A percentile compares a stretch with the other conserved stretches of the same genome.
Evolutionary conservation across 1,140 invertebrate genomes (phyloP).

Genomic region (Penaeus chinensis): DNA sequence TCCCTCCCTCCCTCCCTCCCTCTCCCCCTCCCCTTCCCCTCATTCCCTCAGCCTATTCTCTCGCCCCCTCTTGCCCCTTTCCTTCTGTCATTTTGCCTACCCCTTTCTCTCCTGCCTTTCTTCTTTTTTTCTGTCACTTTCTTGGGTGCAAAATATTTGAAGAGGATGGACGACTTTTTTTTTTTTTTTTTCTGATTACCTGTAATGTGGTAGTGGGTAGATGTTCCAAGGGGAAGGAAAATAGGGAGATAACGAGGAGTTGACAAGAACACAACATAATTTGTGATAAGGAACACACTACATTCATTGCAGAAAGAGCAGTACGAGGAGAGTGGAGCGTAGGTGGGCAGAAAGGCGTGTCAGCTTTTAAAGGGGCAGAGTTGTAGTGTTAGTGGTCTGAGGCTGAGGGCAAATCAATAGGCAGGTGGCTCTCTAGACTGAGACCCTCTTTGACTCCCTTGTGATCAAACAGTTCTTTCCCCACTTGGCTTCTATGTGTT

Average conservation of each 20-base stretch:
- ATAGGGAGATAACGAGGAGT: too few relatives aligned
- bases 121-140: background rate
- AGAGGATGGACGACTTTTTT: too few relatives aligned
- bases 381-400: background rate
- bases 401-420: constrained; percentile 25
- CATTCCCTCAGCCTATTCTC: too few relatives aligned
- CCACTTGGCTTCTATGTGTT: too few relatives aligned
- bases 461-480: too few relatives aligned
- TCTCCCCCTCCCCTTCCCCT: background rate
- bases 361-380: constrained; percentile 20
- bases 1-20: background rate
- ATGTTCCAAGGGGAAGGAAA: too few relatives aligned
- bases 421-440: background rate
- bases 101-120: background rate
- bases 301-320: too few relatives aligned
- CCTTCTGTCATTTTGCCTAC: background rate
- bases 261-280: background rate
- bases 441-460: too few relatives aligned
- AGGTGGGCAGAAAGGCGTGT: constrained; percentile 2
- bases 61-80: background rate
- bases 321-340: background rate
- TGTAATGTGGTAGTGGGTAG: too few relatives aligned
- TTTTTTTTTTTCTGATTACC: too few relatives aligned
- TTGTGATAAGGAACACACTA: background rate
- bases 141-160: too few relatives aligned